Base-by-base conservation (phyloP, 2,888 invertebrate species). In the Heliconius ismenius region DNA sequence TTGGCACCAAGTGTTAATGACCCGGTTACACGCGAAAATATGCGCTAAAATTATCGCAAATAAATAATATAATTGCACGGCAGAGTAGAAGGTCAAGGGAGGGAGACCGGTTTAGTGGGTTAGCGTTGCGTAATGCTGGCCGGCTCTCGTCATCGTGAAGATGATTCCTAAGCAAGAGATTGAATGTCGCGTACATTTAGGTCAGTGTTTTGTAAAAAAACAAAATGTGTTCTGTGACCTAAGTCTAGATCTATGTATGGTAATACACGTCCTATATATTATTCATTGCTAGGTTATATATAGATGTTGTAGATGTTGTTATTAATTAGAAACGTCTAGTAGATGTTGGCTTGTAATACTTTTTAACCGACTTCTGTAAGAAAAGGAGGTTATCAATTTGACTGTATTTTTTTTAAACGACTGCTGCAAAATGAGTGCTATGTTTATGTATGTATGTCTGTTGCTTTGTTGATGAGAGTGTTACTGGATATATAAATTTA, bases 1-100 rank as follows among this genome's bases (percentile, higher is more conserved):
- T 91, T 87, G 84, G 87, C 87, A 93, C 90, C 93, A 92, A 92
- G 85, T 87, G 90, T 86, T 90, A 90, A 90, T 90, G 89, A 88
- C 86, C 87, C 83, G 82, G 82, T 84, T 84, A 81, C 86, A 85
- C 79, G 83, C 88, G 83, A 92, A 87, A 87, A 85, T 88, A 83
- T 81, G 78, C 89, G 82, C 84, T 92, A 90, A 83, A 83, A 79
- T 81, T 83, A 82, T 83, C 78, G 60, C 73, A 26, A 79, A 77
- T 86, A 89, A 82, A 86, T 85, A 83, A 86, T 86, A 86, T 82
- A 88, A 84, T 89, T 80, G 85, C 81, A 76, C 80, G 81, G 83
- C 83, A 77, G 78, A 70, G 43, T 15, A 74, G 73, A 92, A 91
- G 91, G 91, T 91, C 92, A 92, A 91, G 92, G 90, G 88, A 87